A percentile compares a stretch with the other conserved stretches of the same genome.
Conservation (phyloP, 2,888 invertebrate genomes). For the Parochlus steinenii region DNA sequence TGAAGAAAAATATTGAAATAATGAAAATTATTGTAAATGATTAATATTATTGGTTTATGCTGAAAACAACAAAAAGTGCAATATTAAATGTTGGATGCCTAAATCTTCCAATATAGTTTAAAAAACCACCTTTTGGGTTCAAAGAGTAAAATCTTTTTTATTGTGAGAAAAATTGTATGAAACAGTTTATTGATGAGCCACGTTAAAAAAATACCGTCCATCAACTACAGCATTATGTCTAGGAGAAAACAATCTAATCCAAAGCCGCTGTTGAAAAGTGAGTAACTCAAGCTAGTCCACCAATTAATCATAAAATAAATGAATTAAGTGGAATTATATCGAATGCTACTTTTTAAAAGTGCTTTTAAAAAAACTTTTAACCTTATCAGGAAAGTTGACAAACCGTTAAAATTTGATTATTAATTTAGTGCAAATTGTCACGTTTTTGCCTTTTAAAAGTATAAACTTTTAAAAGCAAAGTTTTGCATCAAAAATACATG, state of each 20-base stretch:
- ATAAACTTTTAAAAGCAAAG: too few relatives aligned
- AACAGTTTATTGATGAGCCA: constrained; percentile 3
- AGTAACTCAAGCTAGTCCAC: too few relatives aligned
- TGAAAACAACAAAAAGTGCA: constrained; percentile 2
- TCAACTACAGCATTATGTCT: constrained; percentile 44
- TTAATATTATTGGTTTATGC: not conserved
- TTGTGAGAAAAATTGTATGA: constrained; percentile 3
- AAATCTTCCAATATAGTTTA: not conserved
- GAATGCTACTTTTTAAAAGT: not conserved
- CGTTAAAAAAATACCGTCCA: constrained; percentile 2
- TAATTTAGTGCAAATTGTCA: too few relatives aligned
- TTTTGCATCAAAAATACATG: too few relatives aligned
- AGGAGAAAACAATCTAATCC: constrained; percentile 92
- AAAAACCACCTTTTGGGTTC: constrained; percentile 3
- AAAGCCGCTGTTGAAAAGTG: constrained; percentile 81
- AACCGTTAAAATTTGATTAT: too few relatives aligned
- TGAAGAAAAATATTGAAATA: too few relatives aligned
- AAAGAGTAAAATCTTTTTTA: not conserved
- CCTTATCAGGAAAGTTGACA: too few relatives aligned
- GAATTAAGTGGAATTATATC: too few relatives aligned
- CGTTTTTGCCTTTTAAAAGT: too few relatives aligned
- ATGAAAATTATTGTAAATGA: not conserved
- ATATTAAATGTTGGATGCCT: constrained; percentile 4
- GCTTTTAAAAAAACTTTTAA: not conserved
- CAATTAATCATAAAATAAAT: too few relatives aligned